Evolutionary conservation across 2,797 vertebrate species (phyloP).

Genomic region (Gymnoscopelus braueri): DNA sequence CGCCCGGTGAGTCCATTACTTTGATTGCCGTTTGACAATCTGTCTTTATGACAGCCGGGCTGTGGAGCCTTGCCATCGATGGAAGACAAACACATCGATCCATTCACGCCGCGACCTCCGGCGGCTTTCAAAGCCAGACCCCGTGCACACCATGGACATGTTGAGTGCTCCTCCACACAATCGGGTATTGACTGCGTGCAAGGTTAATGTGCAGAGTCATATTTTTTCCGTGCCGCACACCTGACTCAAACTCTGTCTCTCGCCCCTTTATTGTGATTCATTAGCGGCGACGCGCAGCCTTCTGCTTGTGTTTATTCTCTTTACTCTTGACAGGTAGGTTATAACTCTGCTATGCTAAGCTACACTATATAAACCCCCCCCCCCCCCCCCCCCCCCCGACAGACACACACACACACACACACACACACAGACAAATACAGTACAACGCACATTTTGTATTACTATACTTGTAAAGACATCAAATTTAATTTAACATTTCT

Average conservation of each 20-base stretch:
- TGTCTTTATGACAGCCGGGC: conserved; percentile 82
- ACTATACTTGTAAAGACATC: too few relatives aligned
- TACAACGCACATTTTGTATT: too few relatives aligned
- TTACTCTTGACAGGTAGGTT: conserved; percentile 52
- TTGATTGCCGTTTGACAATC: conserved; percentile 82
- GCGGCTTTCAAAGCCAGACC: conserved; percentile 75
- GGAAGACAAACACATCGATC: conserved; percentile 83
- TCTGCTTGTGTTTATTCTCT: conserved; percentile 60
- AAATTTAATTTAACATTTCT: too few relatives aligned
- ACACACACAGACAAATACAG: too few relatives aligned
- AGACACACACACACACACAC: too few relatives aligned
- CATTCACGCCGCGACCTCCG: conserved; percentile 75
- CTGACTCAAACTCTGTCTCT: conserved; percentile 60
- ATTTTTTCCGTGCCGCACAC: conserved; percentile 63
- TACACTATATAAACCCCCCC: background rate
- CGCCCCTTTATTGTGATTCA: conserved; percentile 69
- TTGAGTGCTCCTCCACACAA: conserved; percentile 78
- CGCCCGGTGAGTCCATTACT: conserved; percentile 75
- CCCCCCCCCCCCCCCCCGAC: too few relatives aligned
- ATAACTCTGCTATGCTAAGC: conserved; percentile 9
- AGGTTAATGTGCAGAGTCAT: conserved; percentile 80
- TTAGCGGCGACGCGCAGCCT: conserved; percentile 47
- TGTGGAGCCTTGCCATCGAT: conserved; percentile 69
- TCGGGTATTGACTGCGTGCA: conserved; percentile 79
- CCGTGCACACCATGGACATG: conserved; percentile 73